phyloP scores from a whole-genome alignment of 2,113 vertebrate genomes.

The Ammodytes marinus region DNA sequence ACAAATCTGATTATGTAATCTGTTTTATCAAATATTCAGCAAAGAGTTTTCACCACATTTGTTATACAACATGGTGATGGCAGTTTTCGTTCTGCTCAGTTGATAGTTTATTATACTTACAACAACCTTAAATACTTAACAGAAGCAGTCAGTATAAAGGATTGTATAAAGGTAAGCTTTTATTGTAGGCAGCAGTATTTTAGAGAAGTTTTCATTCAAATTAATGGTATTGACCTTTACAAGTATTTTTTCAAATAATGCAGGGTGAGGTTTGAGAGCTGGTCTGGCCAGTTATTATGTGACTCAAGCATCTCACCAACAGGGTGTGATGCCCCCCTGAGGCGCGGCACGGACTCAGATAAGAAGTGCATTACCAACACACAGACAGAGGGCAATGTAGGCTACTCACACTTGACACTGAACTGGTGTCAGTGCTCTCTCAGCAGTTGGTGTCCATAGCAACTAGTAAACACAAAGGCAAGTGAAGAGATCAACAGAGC shows the following conservation, averaged over 20 bases:
- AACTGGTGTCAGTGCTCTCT: conserved; percentile 22
- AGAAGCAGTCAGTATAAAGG: too few relatives aligned
- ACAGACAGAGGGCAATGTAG: conserved; percentile 52
- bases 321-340: conserved; percentile 28
- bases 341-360: conserved; percentile 36
- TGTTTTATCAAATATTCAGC: too few relatives aligned
- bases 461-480: conserved; percentile 67
- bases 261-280: background rate
- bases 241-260: background rate
- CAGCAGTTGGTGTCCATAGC: conserved; percentile 48
- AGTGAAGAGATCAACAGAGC: conserved; percentile 24
- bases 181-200: too few relatives aligned
- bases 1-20: too few relatives aligned
- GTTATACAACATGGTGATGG: too few relatives aligned
- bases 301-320: conserved; percentile 8
- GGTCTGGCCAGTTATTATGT: conserved; percentile 20
- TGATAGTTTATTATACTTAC: too few relatives aligned
- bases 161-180: too few relatives aligned
- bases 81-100: too few relatives aligned
- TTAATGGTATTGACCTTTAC: too few relatives aligned
- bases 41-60: too few relatives aligned
- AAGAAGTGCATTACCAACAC: conserved; percentile 17
- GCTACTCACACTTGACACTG: background rate
- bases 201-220: too few relatives aligned
- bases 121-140: too few relatives aligned